Evolutionary conservation across 2,797 vertebrate species (phyloP), one percentile per base, ranked within the genome.

Genomic region (Sebastolobus alascanus): DNA sequence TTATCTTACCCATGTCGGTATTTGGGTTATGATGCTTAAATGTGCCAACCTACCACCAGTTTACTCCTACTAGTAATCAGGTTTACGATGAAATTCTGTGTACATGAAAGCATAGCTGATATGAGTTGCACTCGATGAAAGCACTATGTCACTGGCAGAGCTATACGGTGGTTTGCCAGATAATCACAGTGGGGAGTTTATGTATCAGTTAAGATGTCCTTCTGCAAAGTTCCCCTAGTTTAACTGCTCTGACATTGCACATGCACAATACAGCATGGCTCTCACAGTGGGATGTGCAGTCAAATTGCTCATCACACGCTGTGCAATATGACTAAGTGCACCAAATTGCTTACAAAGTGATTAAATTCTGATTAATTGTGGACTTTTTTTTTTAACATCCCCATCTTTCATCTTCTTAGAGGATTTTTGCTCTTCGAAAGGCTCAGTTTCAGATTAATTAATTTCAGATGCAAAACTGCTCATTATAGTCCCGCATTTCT

Each of bases 231-330:
- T 6, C 25, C 37, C 31, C 52, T 58, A 9, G 18, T 33, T 37
- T n/a, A 52, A 43, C 14, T 46, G 59, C n/a, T 11, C 33, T 12
- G 43, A 27, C 37, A 73, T 31, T 6, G 33, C 13, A 31, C 46
- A 35, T 66, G 14, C 37, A 65, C 22, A 43, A 18, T 33, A 33
- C 67, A 73, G 22, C 54, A 14, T 8, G 18, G 50, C 14, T 68
- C 22, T 70, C 63, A 55, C 59, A 69, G 52, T 43, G 14, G 59
- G 11, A 55, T 27, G 22, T 14, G 25, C n/a, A 60, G 6, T 38
- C 11, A 40, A 66, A 80, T 43, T 50, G 58, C 43, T 68, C 59
- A 58, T 60, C 20, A 25, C 50, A 65, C 31, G 35, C 61, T 64
- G 54, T 55, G 29, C 10, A 73, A 70, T 25, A 22, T 9, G 16